Percentiles rank a stretch among this genome's conserved stretches.
Evolutionary conservation across 2,113 vertebrate genomes (phyloP).

Genomic region (Cercocebus atys): DNA sequence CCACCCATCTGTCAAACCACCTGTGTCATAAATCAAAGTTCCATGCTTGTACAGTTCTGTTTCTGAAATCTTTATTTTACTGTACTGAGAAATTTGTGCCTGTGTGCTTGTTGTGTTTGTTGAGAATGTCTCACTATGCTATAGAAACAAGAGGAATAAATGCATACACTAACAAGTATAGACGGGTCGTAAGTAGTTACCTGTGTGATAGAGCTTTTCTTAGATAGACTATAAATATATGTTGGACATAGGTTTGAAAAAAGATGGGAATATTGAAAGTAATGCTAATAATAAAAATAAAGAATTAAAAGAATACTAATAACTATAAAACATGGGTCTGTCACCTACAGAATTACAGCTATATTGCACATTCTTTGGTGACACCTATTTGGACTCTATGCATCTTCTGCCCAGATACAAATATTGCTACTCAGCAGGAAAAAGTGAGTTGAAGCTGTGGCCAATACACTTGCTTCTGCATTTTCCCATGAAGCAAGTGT

Average conservation of each 20-base stretch:
- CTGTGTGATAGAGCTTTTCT: neutral
- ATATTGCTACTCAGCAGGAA: neutral
- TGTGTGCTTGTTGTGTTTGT: neutral
- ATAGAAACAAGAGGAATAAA: neutral
- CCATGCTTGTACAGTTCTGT: neutral
- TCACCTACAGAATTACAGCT: neutral
- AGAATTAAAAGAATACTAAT: neutral
- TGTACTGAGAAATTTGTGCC: neutral
- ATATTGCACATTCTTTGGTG: accelerated
- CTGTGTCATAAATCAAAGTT: neutral
- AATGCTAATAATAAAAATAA: neutral
- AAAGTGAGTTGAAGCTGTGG: neutral
- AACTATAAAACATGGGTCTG: too few relatives aligned
- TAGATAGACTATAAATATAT: neutral
- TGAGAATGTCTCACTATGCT: neutral
- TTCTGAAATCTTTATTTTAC: neutral
- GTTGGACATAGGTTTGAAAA: neutral
- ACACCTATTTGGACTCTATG: neutral
- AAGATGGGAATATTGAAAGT: neutral
- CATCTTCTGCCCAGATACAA: neutral
- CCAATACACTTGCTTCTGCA: neutral
- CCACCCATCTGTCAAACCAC: neutral
- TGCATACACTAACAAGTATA: accelerated
- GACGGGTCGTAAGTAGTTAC: neutral
- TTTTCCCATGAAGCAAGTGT: neutral